Conservation (phyloP, 2,888 invertebrate genomes). For the Iselma pallidipennis region DNA sequence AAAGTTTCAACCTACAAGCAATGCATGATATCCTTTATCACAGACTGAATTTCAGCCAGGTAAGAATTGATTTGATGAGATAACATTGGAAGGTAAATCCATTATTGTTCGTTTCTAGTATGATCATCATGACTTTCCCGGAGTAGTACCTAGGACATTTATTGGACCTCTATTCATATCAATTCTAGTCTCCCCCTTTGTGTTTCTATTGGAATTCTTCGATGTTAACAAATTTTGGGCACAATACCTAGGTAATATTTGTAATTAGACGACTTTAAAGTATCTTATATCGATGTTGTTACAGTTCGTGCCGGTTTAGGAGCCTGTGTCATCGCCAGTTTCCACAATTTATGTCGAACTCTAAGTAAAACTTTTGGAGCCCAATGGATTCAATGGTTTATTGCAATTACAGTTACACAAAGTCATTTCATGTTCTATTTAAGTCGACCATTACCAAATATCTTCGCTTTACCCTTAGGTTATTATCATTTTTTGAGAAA, state of each 20-base stretch:
- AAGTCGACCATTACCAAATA: slow-evolving; percentile 93
- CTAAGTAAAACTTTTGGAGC: slow-evolving; percentile 78
- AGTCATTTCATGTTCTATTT: slow-evolving; percentile 98
- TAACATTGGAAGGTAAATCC: not conserved
- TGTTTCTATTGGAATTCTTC: slow-evolving; percentile 67
- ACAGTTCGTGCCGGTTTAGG: slow-evolving; percentile 83
- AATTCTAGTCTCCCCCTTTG: slow-evolving; percentile 75
- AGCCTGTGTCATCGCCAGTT: slow-evolving; percentile 72
- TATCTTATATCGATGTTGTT: slow-evolving; percentile 45
- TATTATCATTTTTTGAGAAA: slow-evolving; percentile 46
- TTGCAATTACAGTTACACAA: slow-evolving; percentile 84
- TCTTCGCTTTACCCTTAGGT: slow-evolving; percentile 92
- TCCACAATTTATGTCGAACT: slow-evolving; percentile 73
- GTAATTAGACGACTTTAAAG: slow-evolving; percentile 6
- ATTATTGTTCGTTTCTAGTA: slow-evolving; percentile 68
- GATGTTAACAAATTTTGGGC: slow-evolving; percentile 82
- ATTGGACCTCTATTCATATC: slow-evolving; percentile 87
- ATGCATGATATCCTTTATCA: slow-evolving; percentile 95
- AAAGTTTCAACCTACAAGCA: slow-evolving; percentile 98
- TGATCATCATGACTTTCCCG: slow-evolving; percentile 96
- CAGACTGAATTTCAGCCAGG: slow-evolving; percentile 80
- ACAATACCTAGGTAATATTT: slow-evolving; percentile 79
- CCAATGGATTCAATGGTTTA: slow-evolving; percentile 80
- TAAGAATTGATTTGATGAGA: slow-evolving; percentile 51
- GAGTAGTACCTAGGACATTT: slow-evolving; percentile 97